These are phyloP conservation scores for Pardalotus punctatus DNA, from an alignment of 2,113 vertebrate species.

Conservation along the genomic window DNA sequence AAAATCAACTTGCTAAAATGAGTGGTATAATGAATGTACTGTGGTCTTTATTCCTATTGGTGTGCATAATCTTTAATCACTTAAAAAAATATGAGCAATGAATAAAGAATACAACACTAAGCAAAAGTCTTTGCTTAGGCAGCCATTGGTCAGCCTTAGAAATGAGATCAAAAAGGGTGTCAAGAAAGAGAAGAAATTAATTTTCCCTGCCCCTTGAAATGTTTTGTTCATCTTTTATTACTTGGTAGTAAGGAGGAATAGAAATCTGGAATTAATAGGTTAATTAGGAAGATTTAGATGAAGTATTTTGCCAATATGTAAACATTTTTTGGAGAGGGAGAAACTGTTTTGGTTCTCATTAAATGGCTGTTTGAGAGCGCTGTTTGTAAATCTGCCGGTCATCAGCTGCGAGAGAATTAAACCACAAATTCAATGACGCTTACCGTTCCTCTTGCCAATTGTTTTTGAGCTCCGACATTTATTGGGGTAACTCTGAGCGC, in stretches of 20 bases:
- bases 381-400: background rate
- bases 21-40: background rate
- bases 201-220: background rate
- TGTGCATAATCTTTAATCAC: background rate
- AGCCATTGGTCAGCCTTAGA: background rate
- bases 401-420: background rate
- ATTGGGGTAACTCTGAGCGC: background rate
- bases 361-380: background rate
- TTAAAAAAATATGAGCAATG: background rate
- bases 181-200: background rate
- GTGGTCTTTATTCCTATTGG: background rate
- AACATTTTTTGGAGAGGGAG: background rate
- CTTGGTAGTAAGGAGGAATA: background rate
- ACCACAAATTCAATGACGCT: background rate
- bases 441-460: background rate
- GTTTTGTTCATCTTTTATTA: background rate
- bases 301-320: background rate
- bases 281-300: constrained; percentile 9
- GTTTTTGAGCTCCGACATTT: background rate
- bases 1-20: background rate
- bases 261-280: background rate
- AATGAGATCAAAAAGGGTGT: background rate
- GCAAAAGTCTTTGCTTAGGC: background rate
- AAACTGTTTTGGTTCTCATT: background rate
- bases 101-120: background rate